phyloP scores from a whole-genome alignment of 2,113 vertebrate species.

The Apaloderma vittatum region DNA sequence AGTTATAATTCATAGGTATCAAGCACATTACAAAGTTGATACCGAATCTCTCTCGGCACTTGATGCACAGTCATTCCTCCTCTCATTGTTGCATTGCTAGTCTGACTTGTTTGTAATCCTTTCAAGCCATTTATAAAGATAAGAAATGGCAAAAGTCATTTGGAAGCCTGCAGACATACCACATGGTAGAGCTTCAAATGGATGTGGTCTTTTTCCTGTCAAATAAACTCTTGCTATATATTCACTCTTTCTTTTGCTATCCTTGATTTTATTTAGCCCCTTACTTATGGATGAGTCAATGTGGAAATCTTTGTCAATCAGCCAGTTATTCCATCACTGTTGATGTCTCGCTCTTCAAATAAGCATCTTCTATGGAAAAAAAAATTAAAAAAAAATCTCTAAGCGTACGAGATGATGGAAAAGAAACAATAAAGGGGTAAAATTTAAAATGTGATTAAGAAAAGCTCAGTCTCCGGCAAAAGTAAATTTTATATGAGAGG shows the following conservation, averaged over 20 bases:
- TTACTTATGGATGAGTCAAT: background rate
- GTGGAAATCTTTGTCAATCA: conserved; percentile 18
- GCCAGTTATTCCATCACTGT: background rate
- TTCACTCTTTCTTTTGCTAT: background rate
- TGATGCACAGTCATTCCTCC: conserved; percentile 49
- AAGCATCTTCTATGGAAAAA: background rate
- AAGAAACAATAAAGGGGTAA: background rate
- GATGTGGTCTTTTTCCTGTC: background rate
- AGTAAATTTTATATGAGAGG: background rate
- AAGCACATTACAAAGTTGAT: conserved; percentile 53
- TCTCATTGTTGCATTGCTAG: conserved; percentile 53
- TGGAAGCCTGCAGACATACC: conserved; percentile 30
- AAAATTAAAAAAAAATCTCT: background rate
- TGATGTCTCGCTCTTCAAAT: background rate
- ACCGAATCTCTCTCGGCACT: conserved; percentile 55
- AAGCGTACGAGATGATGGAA: background rate
- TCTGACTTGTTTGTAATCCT: conserved; percentile 59
- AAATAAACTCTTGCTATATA: background rate
- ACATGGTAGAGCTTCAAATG: background rate
- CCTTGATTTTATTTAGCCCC: conserved; percentile 19
- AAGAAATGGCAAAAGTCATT: conserved; percentile 45
- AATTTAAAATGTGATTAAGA: conserved; percentile 33
- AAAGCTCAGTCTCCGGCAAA: conserved; percentile 5
- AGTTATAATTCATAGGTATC: conserved; percentile 68
- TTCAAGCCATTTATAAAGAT: conserved; percentile 67